Evolutionary conservation across 2,888 invertebrate species (phyloP).

Genomic region (Parasteatoda lunata): DNA sequence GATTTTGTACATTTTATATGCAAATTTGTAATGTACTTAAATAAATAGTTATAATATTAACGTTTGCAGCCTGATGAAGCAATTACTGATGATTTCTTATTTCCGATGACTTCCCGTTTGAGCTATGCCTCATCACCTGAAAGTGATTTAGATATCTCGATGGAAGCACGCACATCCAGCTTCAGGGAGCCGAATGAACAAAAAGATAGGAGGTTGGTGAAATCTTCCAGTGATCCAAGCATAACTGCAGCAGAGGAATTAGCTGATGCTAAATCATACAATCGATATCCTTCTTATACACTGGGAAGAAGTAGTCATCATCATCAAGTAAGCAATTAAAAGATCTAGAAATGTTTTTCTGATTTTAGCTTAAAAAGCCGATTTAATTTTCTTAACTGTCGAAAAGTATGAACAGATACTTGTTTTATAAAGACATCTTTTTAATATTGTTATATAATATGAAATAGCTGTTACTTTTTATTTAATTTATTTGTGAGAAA

Average conservation of each 20-base stretch:
- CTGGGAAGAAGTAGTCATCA: constrained; percentile 46
- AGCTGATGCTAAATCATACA: constrained; percentile 36
- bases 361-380: too few relatives aligned
- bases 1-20: constrained; percentile 78
- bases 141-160: constrained; percentile 86
- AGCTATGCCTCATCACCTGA: constrained; percentile 97
- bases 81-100: constrained; percentile 97
- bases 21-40: too few relatives aligned
- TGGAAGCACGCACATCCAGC: constrained; percentile 71
- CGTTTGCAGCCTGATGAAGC: constrained; percentile 95
- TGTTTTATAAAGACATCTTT: too few relatives aligned
- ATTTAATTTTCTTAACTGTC: background rate
- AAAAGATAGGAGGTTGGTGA: constrained; percentile 76
- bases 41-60: background rate
- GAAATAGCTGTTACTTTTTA: too few relatives aligned
- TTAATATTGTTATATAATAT: too few relatives aligned
- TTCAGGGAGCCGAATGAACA: constrained; percentile 25
- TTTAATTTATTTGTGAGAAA: too few relatives aligned
- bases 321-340: background rate
- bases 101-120: constrained; percentile 93
- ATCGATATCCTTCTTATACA: constrained; percentile 40
- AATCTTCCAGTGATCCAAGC: constrained; percentile 94
- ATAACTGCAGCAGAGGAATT: constrained; percentile 91
- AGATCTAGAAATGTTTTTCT: too few relatives aligned
- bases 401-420: too few relatives aligned